Base-by-base conservation (phyloP, 2,113 vertebrate genomes). In the Rallus limicola region DNA sequence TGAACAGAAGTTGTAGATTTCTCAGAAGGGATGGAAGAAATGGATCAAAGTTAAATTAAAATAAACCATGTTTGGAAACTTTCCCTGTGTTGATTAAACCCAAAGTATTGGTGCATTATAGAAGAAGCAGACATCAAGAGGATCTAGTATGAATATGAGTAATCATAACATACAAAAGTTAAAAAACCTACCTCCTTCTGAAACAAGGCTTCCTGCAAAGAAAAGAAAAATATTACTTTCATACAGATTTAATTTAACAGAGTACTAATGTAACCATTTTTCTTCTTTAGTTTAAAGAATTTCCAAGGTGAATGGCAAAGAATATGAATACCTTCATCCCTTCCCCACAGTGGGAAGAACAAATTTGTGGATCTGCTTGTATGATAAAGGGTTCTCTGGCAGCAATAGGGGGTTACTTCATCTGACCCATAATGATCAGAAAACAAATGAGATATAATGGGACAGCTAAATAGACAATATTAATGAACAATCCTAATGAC, bases 181-280 rank as follows among this genome's bases (percentile, higher is more conserved):
- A 67, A 88, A 88, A 78, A 53, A 82, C 98, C 96, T 97, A 99
- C 99, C 97, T 94, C 97, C 38, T 98, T 97, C 72, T 97, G 91
- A 88, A 98, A 98, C 33, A 99, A 97, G 65, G 83, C 84, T 93
- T 87, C 96, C 99, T 99, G 96, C n/a, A 97, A 92, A 81, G 76
- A 81, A 97, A 97, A 90, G 44, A 97, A 94, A 94, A 82, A 31
- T 36, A 86, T 96, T 95, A 95, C 63, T 64, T 96, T 80, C 23
- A 76, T 72, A 82, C 44, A 80, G 26, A 60, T 67, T 89, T 88
- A 74, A 78, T 80, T 91, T 72, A 81, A 70, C n/a, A 95, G 60
- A 68, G 80, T 77, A 93, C 68, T 93, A 80, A 74, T 70, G 84
- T 86, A 96, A 46, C 16, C 16, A 18, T 77, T 92, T 96, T 92